Evolutionary conservation across 64 coral and sea anemone genomes (phyloP).

Genomic region (Cladopsammia gracilis): DNA sequence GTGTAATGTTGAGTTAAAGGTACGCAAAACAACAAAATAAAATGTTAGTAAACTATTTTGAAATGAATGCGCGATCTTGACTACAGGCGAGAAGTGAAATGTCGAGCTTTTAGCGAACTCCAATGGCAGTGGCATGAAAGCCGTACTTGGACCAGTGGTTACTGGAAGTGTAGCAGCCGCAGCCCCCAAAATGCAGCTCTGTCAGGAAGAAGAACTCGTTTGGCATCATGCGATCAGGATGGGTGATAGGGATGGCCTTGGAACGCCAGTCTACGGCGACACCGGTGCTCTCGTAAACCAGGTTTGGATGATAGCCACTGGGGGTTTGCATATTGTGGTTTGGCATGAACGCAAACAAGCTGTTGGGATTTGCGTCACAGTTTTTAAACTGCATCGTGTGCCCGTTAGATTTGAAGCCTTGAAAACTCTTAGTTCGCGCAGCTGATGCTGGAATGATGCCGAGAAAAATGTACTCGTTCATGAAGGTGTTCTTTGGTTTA

Average conservation of each 20-base stretch:
- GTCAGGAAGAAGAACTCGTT: constrained; percentile 14
- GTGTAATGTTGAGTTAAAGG: too few relatives aligned
- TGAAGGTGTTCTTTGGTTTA: not conserved
- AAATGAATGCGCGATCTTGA: too few relatives aligned
- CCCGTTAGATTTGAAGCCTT: constrained; percentile 68
- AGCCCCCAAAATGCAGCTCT: constrained; percentile 74
- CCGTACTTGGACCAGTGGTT: constrained; percentile 31
- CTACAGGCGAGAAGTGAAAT: too few relatives aligned
- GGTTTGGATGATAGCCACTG: too few relatives aligned
- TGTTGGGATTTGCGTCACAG: constrained; percentile 40
- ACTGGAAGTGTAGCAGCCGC: constrained; percentile 66
- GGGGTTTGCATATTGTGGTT: constrained; percentile 34
- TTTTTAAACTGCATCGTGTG: constrained; percentile 16
- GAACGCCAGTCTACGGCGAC: constrained; percentile 41
- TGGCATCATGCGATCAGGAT: constrained; percentile 12
- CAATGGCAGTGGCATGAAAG: constrained; percentile 56
- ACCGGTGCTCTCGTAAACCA: not conserved
- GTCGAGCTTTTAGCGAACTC: constrained; percentile 3
- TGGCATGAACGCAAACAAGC: constrained; percentile 21
- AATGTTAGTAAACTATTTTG: too few relatives aligned
- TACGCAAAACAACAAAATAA: too few relatives aligned
- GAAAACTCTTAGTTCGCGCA: not conserved
- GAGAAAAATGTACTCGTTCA: not conserved
- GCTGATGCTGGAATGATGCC: constrained; percentile 10
- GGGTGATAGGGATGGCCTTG: not conserved